A percentile compares a stretch with the other conserved stretches of the same genome.
Conservation (phyloP, 2,113 vertebrate species). For the Pavo muticus region DNA sequence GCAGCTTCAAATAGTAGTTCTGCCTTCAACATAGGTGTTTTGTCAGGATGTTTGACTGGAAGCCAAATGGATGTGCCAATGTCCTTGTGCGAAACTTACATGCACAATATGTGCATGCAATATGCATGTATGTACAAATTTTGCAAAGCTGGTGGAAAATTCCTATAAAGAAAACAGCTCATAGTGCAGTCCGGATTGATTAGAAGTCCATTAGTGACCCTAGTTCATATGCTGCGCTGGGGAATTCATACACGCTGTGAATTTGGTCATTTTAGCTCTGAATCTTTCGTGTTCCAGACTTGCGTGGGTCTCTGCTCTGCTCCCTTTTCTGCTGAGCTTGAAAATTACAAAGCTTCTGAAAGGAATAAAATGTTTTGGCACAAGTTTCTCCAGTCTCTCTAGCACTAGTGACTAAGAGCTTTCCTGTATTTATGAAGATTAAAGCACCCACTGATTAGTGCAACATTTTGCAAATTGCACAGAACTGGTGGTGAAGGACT, state of each 20-base stretch:
- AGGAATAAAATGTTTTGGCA: neutral
- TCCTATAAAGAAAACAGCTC: neutral
- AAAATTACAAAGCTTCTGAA: neutral
- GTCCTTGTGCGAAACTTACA: neutral
- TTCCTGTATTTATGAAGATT: conserved; percentile 42
- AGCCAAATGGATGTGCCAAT: neutral
- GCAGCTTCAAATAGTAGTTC: neutral
- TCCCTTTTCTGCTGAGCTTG: neutral
- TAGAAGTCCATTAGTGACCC: neutral
- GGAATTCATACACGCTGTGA: neutral
- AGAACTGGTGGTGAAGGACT: conserved; percentile 42
- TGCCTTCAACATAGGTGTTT: neutral
- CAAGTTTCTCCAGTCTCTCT: neutral
- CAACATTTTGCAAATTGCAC: conserved; percentile 1
- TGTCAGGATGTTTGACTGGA: neutral
- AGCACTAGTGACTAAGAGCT: neutral
- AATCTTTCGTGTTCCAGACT: neutral
- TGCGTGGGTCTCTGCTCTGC: neutral
- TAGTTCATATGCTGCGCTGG: neutral
- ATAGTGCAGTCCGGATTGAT: neutral
- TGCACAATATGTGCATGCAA: neutral
- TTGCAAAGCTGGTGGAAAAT: neutral
- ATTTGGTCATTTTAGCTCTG: neutral
- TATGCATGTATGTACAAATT: accelerated
- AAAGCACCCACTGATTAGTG: conserved; percentile 45